Conservation (phyloP, 2,113 vertebrate genomes). For the Alethe castanea region DNA sequence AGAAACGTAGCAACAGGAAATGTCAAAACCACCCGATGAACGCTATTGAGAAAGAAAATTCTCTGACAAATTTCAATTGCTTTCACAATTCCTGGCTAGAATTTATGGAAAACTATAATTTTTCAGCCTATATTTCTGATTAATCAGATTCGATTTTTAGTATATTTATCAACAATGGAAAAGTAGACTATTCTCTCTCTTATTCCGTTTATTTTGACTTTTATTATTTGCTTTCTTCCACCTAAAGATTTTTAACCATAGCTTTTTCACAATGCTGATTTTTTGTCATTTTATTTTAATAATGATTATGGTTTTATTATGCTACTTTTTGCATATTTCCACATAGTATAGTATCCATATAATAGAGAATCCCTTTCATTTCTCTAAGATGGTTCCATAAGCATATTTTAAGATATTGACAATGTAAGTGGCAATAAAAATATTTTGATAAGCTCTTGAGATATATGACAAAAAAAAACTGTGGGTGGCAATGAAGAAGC, state of each 20-base stretch:
- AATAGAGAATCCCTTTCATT: rapidly evolving
- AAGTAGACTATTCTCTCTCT: not conserved
- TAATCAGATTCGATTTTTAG: too few relatives aligned
- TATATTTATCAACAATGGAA: not conserved
- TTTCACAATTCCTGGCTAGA: not conserved
- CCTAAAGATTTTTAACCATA: not conserved
- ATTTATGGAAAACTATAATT: not conserved
- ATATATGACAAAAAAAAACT: not conserved
- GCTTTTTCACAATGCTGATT: not conserved
- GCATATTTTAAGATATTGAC: not conserved
- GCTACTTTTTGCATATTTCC: not conserved
- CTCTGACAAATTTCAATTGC: not conserved
- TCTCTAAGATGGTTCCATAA: not conserved
- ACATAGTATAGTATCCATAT: not conserved
- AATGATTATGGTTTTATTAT: not conserved
- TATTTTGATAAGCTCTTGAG: not conserved
- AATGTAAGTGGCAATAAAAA: not conserved
- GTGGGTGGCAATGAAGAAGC: not conserved
- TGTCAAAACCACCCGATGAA: not conserved
- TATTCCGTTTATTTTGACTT: not conserved
- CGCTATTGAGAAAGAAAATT: not conserved
- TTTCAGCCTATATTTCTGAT: not conserved
- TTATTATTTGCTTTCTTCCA: not conserved
- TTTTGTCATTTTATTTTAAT: not conserved
- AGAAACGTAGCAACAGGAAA: not conserved